phyloP scores from a whole-genome alignment of 1,140 invertebrate species.

The Solen grandis region DNA sequence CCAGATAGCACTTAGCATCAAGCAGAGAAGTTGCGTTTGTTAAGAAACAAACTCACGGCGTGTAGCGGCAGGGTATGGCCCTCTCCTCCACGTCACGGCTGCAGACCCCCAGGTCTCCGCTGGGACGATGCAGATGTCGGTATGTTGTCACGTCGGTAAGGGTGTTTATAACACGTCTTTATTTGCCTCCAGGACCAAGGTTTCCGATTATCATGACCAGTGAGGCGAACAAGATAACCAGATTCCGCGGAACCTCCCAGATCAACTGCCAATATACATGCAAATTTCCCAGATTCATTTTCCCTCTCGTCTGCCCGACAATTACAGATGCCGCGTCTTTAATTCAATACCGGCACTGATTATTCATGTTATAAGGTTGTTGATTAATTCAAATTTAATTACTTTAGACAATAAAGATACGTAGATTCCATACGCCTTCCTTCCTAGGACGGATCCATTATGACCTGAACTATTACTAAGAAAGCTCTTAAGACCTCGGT shows the following conservation, averaged over 20 bases:
- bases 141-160: no score
- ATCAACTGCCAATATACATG: conserved; percentile 56
- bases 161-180: no score
- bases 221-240: conserved; percentile 28
- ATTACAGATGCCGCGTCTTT: conserved; percentile 53
- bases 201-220: conserved; percentile 22
- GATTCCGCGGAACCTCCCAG: conserved; percentile 22
- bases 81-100: no score
- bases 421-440: background rate
- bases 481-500: background rate
- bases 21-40: no score
- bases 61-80: no score
- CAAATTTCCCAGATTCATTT: conserved; percentile 52
- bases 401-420: conserved; percentile 58
- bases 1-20: no score
- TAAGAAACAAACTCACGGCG: no score
- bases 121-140: no score
- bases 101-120: no score
- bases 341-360: conserved; percentile 56
- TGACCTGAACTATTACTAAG: conserved; percentile 6
- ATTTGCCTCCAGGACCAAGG: no score
- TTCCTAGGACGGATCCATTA: background rate
- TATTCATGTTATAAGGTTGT: conserved; percentile 54
- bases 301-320: conserved; percentile 44
- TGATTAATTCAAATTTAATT: conserved; percentile 63